A percentile compares a stretch with the other conserved stretches of the same genome.
Evolutionary conservation across 2,113 vertebrate genomes (phyloP).

Genomic region (Sylvilagus bachmani): DNA sequence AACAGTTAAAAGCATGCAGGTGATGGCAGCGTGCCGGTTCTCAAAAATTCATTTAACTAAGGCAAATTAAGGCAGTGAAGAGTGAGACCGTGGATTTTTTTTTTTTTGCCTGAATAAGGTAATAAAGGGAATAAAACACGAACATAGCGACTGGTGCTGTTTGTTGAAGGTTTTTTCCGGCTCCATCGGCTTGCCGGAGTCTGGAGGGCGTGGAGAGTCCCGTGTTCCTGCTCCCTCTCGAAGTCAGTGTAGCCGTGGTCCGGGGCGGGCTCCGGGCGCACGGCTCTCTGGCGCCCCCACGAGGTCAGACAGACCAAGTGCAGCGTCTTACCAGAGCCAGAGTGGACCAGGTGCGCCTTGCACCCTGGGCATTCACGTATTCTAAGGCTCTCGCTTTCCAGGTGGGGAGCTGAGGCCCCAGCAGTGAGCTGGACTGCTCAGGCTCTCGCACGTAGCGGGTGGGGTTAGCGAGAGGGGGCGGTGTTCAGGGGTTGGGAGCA

Average conservation of each 20-base stretch:
- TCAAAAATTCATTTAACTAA: neutral
- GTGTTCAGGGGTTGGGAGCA: neutral
- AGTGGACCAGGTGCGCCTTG: accelerated
- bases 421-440: neutral
- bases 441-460: neutral
- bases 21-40: neutral
- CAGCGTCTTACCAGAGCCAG: neutral
- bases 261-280: accelerated
- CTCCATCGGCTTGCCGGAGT: neutral
- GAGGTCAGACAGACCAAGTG: neutral
- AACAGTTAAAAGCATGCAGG: neutral
- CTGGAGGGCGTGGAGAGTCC: neutral
- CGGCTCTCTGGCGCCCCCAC: conserved; percentile 12
- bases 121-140: neutral
- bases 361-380: neutral
- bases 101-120: neutral
- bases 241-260: accelerated
- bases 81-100: neutral
- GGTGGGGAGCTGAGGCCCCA: neutral
- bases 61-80: neutral
- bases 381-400: neutral
- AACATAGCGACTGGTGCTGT: neutral
- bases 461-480: neutral
- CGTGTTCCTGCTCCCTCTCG: accelerated
- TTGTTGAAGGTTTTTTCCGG: neutral